Evolutionary conservation across 2,113 vertebrate genomes (phyloP).

Genomic region (Syngnathus floridae): DNA sequence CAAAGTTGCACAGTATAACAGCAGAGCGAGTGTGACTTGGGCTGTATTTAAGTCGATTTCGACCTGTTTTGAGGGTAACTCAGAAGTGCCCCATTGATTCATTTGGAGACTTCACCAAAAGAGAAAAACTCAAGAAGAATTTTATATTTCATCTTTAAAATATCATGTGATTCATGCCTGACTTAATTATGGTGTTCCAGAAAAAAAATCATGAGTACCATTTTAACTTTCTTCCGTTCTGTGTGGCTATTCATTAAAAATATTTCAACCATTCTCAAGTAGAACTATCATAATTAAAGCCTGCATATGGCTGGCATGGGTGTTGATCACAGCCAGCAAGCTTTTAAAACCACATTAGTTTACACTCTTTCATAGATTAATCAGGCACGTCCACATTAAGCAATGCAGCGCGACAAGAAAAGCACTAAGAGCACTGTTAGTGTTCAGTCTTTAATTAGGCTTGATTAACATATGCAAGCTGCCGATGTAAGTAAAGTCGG

Average conservation of each 20-base stretch:
- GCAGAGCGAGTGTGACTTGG: constrained; percentile 18
- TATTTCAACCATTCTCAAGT: background rate
- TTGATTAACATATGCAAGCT: background rate
- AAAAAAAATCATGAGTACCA: constrained; percentile 17
- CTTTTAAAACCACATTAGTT: constrained; percentile 2
- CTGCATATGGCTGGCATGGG: background rate
- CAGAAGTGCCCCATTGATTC: constrained; percentile 47
- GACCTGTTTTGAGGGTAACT: constrained; percentile 49
- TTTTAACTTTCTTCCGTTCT: background rate
- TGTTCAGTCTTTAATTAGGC: background rate
- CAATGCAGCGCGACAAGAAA: background rate
- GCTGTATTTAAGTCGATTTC: constrained; percentile 53
- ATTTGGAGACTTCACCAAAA: constrained; percentile 38
- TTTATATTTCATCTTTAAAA: constrained; percentile 30
- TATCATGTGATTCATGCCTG: constrained; percentile 18
- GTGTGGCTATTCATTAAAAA: background rate
- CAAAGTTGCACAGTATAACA: background rate
- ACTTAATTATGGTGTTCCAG: constrained; percentile 35
- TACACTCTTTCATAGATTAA: background rate
- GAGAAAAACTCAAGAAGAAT: constrained; percentile 30
- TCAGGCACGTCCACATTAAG: constrained; percentile 3
- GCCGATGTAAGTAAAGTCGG: background rate
- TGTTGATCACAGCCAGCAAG: constrained; percentile 6
- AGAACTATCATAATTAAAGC: background rate
- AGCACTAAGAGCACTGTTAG: constrained; percentile 1